A percentile compares a stretch with the other conserved stretches of the same genome.
Conservation (phyloP, 2,113 vertebrate species). For the Sylvilagus bachmani region DNA sequence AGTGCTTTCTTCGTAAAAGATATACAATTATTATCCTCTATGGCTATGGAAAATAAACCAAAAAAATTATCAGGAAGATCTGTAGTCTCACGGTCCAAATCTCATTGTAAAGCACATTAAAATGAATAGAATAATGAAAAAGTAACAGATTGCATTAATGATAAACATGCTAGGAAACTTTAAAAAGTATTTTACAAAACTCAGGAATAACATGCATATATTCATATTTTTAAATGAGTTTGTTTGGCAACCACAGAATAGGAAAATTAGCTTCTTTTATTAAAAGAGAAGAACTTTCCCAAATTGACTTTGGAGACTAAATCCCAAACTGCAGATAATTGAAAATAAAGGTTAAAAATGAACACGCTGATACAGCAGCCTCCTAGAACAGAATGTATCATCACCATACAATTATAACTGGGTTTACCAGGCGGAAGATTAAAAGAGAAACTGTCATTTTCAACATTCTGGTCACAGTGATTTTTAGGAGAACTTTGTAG, state of each 20-base stretch:
- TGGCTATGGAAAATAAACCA: not conserved
- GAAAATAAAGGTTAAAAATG: conserved; percentile 83
- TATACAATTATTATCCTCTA: not conserved
- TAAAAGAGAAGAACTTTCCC: conserved; percentile 60
- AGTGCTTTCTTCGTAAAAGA: conserved; percentile 38
- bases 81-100: not conserved
- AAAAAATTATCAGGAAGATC: conserved; percentile 3
- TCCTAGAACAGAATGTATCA: conserved; percentile 80
- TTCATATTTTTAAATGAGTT: conserved; percentile 72
- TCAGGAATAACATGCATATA: not conserved
- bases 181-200: conserved; percentile 52
- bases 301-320: conserved; percentile 75
- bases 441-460: conserved; percentile 85
- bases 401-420: conserved; percentile 83
- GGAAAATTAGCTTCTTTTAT: conserved; percentile 74
- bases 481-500: conserved; percentile 82
- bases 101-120: not conserved
- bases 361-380: conserved; percentile 83
- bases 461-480: conserved; percentile 84
- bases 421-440: conserved; percentile 83
- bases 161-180: conserved; percentile 37
- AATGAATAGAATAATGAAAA: conserved; percentile 29
- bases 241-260: conserved; percentile 64
- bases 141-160: conserved; percentile 55
- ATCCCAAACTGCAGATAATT: conserved; percentile 80